Evolutionary conservation across 2,888 invertebrate genomes (phyloP).

Genomic region (Allophyes oxyacanthae): DNA sequence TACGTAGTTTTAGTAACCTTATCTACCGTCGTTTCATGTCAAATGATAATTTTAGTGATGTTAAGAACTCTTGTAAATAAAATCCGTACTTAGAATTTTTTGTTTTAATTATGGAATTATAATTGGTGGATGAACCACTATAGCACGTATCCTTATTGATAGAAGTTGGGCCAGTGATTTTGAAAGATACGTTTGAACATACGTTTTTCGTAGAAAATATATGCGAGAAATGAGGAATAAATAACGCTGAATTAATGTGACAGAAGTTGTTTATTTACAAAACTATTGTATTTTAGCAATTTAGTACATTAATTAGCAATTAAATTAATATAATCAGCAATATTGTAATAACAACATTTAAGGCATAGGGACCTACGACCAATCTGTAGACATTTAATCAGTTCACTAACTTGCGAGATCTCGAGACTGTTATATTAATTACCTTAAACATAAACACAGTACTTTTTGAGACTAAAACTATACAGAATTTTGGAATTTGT

Average conservation of each 20-base stretch:
- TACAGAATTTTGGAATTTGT: conserved; percentile 38
- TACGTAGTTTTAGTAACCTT: conserved; percentile 28
- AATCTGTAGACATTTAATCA: conserved; percentile 22
- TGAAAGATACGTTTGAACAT: too few species aligned
- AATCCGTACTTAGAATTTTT: conserved; percentile 76
- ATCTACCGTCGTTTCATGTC: conserved; percentile 37
- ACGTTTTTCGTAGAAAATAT: too few species aligned
- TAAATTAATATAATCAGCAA: conserved; percentile 33
- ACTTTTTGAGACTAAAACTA: conserved; percentile 27
- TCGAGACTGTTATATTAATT: conserved; percentile 25
- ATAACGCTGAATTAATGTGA: conserved; percentile 41
- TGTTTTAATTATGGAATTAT: conserved; percentile 43
- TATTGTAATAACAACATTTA: conserved; percentile 25
- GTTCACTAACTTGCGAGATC: conserved; percentile 46
- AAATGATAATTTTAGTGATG: conserved; percentile 43
- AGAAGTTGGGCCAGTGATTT: too few species aligned
- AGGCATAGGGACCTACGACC: conserved; percentile 23
- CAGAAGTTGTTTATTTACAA: conserved; percentile 52
- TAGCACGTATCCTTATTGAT: too few species aligned
- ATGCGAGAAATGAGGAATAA: too few species aligned
- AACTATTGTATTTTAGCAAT: conserved; percentile 39
- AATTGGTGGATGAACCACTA: too few species aligned
- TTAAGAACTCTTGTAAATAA: conserved; percentile 72
- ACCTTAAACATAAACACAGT: conserved; percentile 27
- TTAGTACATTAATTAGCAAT: conserved; percentile 21